Conservation (phyloP, 2,888 invertebrate species). For the Cerastis leucographa region DNA sequence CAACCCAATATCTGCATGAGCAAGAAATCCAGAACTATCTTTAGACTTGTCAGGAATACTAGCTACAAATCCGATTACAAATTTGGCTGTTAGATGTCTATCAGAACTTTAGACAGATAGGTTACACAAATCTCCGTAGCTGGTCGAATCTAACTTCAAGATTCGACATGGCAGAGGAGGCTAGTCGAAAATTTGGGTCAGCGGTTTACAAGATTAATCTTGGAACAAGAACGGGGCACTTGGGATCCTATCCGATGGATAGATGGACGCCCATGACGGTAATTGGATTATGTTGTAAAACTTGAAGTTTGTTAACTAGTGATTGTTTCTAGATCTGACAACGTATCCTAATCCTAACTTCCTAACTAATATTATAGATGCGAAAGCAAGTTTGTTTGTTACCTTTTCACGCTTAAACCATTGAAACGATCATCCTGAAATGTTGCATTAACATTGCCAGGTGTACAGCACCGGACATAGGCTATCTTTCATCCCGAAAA, state of each 20-base stretch:
- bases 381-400: too few species aligned
- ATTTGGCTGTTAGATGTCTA: slow-evolving; percentile 25
- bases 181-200: slow-evolving; percentile 46
- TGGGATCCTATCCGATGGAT: slow-evolving; percentile 8
- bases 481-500: too few species aligned
- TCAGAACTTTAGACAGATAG: slow-evolving; percentile 17
- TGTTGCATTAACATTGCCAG: too few species aligned
- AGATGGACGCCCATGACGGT: background rate
- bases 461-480: too few species aligned
- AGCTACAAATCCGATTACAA: slow-evolving; percentile 8
- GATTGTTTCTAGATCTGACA: background rate
- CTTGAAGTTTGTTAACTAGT: background rate
- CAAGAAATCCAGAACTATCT: slow-evolving; percentile 9
- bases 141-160: slow-evolving; percentile 32
- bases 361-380: too few species aligned
- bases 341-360: background rate
- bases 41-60: background rate
- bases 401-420: too few species aligned
- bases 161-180: slow-evolving; percentile 38
- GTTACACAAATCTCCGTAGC: slow-evolving; percentile 15
- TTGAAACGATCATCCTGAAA: too few species aligned
- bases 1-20: background rate
- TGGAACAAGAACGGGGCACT: slow-evolving; percentile 44
- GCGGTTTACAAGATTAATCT: slow-evolving; percentile 54
- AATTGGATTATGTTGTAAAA: slow-evolving; percentile 18